Evolutionary conservation across 2,113 vertebrate genomes (phyloP).

Genomic region (Tragelaphus buxtoni): DNA sequence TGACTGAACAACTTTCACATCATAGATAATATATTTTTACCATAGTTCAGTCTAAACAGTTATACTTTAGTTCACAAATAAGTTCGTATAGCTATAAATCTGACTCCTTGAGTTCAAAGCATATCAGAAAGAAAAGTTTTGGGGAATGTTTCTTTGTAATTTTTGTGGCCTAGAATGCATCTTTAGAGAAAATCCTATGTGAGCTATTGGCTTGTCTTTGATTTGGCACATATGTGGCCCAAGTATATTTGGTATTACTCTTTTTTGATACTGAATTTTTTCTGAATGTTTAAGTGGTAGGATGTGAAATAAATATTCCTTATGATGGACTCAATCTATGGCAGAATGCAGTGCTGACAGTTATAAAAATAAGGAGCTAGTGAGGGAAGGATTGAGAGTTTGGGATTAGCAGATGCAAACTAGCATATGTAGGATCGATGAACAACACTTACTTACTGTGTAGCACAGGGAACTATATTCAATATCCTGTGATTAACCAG

Average conservation of each 20-base stretch:
- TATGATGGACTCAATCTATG: background rate
- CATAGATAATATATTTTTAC: background rate
- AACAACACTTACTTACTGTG: background rate
- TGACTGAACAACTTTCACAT: background rate
- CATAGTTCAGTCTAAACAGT: constrained; percentile 23
- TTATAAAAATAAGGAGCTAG: background rate
- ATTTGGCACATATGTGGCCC: background rate
- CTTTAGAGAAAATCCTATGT: background rate
- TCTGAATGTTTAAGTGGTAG: background rate
- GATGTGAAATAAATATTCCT: background rate
- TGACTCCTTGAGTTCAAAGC: background rate
- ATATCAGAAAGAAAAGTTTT: constrained; percentile 23
- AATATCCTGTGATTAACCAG: background rate
- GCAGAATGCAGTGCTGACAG: background rate
- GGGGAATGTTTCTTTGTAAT: background rate
- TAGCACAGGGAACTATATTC: background rate
- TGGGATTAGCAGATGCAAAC: background rate
- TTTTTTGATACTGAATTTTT: background rate
- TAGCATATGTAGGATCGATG: background rate
- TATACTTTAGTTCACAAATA: constrained; percentile 35
- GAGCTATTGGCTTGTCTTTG: background rate
- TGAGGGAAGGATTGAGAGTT: background rate
- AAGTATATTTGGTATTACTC: background rate
- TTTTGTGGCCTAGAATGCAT: background rate
- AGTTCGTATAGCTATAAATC: constrained; percentile 5